Evolutionary conservation across 2,113 vertebrate genomes (phyloP), one percentile per base, ranked within the genome.

Genomic region (Talpa occidentalis): DNA sequence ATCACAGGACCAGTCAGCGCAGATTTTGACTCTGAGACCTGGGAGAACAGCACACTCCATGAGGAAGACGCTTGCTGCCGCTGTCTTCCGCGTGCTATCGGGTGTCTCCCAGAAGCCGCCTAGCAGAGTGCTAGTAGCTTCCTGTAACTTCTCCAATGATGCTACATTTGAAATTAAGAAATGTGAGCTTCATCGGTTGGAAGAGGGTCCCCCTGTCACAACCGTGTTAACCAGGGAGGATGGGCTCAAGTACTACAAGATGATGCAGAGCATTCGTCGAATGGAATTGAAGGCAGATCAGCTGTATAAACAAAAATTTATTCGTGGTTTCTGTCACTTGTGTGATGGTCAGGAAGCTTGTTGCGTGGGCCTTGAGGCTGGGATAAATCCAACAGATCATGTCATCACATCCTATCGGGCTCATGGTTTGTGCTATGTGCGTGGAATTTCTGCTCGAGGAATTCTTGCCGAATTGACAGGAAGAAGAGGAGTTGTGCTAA

Each of bases 301-400:
- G 98, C 97, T 99, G 24, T 99, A 99, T 83, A 99, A 99, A 95
- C 99, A 99, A 98, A 99, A 99, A 95, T 99, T 99, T 85, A 99
- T 99, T 88, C 98, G 99, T 91, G 99, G 99, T 10, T 99, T 99
- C 97, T 99, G 99, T 93, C 99, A 99, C 93, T 97, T 99, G 62
- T 99, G 99, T 64, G 99, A 99, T 24, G 99, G 99, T 8, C 99
- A 99, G 99, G 99, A 99, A 96, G 99, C 99, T 6, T 99, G 99
- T 97, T 99, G 98, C 0, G 98, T 99, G 92, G 99, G 99, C 54
- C 98, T 99, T 1, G 99, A 99, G 97, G 98, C 97, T 12, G 98
- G 98, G 10, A 99, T 99, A 91, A 98, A 98, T 7, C 96, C 97
- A 74, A 97, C 98, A 0, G 99, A 99, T 95, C 99, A 99, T 0